Percentiles rank a stretch among this genome's conserved stretches.
Evolutionary conservation across 1,140 invertebrate species (phyloP).

Genomic region (Sitobion miscanthi): DNA sequence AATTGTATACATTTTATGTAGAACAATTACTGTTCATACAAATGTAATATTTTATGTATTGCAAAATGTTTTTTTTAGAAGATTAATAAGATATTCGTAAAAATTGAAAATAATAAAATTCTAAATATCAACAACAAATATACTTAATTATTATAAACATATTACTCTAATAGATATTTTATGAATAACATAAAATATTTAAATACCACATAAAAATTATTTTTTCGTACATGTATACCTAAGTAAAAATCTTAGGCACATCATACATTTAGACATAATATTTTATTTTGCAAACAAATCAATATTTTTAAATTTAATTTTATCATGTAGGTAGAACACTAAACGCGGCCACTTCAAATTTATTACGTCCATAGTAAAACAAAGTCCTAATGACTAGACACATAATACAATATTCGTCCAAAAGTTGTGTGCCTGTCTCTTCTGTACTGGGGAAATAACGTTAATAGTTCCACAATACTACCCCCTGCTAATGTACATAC

Average conservation of each 20-base stretch:
- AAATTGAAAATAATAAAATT: no score
- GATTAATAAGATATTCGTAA: not conserved
- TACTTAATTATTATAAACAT: no score
- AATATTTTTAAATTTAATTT: conserved; percentile 14
- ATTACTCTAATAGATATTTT: not conserved
- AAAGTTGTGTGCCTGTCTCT: not conserved
- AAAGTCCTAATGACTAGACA: conserved; percentile 2
- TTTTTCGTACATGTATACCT: not conserved
- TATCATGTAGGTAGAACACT: not conserved
- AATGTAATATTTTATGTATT: no score
- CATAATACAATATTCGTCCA: not conserved
- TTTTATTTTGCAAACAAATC: not conserved
- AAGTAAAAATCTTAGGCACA: no score
- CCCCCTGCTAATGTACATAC: not conserved
- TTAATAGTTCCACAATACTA: conserved; percentile 8
- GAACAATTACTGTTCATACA: not conserved
- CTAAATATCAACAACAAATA: no score
- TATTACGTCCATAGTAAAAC: not conserved
- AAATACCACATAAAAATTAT: not conserved
- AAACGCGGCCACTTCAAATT: not conserved
- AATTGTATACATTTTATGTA: not conserved
- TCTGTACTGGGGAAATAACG: not conserved
- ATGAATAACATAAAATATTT: not conserved
- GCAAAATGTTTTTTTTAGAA: not conserved
- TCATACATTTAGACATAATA: not conserved